Conservation (phyloP, 2,888 invertebrate genomes). For the Cotesia congregata region DNA sequence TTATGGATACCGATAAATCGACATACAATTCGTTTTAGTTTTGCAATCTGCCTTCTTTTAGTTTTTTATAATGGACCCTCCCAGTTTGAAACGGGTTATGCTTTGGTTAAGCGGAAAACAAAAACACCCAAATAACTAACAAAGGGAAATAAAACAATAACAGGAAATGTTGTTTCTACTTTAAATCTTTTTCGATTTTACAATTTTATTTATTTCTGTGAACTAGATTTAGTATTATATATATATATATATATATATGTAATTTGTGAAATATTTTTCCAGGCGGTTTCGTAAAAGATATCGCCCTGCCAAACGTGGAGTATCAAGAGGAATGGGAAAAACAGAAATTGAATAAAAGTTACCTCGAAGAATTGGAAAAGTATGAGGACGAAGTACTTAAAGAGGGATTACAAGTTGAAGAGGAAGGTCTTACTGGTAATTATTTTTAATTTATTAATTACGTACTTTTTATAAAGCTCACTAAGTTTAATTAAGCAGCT, state of each 20-base stretch:
- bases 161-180: background rate
- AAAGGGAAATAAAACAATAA: background rate
- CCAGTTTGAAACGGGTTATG: slow-evolving; percentile 20
- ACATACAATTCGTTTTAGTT: slow-evolving; percentile 36
- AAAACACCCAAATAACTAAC: background rate
- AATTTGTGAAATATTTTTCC: slow-evolving; percentile 63
- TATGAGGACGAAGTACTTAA: slow-evolving; percentile 85
- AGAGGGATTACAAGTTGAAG: slow-evolving; percentile 87
- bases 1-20: slow-evolving; percentile 55
- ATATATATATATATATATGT: too few species aligned
- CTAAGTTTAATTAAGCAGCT: background rate
- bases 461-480: slow-evolving; percentile 6
- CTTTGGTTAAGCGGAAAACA: slow-evolving; percentile 16
- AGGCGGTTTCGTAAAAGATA: slow-evolving; percentile 89
- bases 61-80: background rate
- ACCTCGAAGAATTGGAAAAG: slow-evolving; percentile 85
- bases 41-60: slow-evolving; percentile 10
- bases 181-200: background rate
- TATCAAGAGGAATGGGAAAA: slow-evolving; percentile 72
- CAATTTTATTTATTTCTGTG: background rate
- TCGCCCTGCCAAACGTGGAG: slow-evolving; percentile 79
- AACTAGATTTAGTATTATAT: too few species aligned
- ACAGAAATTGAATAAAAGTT: slow-evolving; percentile 76
- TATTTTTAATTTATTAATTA: slow-evolving; percentile 4
- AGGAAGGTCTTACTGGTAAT: slow-evolving; percentile 82